Conservation (phyloP, 2,888 invertebrate species). For the Alloscopus bannaensis region DNA sequence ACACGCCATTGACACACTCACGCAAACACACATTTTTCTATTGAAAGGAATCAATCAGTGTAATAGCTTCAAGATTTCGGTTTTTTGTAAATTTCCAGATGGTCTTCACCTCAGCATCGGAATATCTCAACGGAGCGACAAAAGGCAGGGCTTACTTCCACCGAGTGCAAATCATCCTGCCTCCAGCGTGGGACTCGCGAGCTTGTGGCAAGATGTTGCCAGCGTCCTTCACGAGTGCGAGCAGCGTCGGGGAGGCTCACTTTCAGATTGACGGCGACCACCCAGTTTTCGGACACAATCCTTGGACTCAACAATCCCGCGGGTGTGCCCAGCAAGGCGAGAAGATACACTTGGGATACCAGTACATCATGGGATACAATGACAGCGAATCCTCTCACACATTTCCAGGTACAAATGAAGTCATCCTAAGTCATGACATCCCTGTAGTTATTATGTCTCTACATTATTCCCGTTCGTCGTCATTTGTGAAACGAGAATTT, state of each 20-base stretch:
- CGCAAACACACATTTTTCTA: not conserved
- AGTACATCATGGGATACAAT: conserved; percentile 69
- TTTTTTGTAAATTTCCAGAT: conserved; percentile 76
- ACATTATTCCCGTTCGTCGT: too few species aligned
- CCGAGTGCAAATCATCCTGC: conserved; percentile 80
- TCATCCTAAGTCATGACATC: too few species aligned
- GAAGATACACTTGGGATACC: conserved; percentile 77
- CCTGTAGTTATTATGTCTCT: too few species aligned
- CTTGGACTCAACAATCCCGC: conserved; percentile 81
- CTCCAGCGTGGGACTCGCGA: conserved; percentile 76
- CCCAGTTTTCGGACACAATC: conserved; percentile 77
- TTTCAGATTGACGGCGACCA: conserved; percentile 78
- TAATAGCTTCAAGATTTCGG: conserved; percentile 49
- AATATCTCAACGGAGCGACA: conserved; percentile 79
- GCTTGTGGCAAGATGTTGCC: conserved; percentile 72
- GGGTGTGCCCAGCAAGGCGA: conserved; percentile 80
- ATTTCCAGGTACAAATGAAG: conserved; percentile 61
- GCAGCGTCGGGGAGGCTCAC: conserved; percentile 77
- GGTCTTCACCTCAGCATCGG: conserved; percentile 79
- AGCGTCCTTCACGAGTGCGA: conserved; percentile 77
- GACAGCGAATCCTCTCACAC: too few species aligned
- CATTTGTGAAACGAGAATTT: too few species aligned
- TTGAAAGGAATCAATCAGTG: conserved; percentile 59
- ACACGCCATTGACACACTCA: not conserved
- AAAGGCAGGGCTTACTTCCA: conserved; percentile 79